A percentile compares a stretch with the other conserved stretches of the same genome.
Conservation (phyloP, 1,140 invertebrate species). For the Hyles vespertilio region DNA sequence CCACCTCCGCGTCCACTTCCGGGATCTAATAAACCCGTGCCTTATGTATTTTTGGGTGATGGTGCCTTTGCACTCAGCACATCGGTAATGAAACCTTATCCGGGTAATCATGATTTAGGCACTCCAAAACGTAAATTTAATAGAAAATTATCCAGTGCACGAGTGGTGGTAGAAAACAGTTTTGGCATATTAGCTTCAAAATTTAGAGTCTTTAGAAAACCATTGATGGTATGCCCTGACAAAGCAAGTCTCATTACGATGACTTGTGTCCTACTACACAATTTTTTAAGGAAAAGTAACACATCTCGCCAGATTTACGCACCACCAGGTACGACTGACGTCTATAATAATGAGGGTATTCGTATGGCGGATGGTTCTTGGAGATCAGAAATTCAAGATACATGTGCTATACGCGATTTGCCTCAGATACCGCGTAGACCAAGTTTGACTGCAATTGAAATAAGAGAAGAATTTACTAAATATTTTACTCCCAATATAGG, state of each 20-base stretch:
- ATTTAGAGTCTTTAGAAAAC: slow-evolving; percentile 18
- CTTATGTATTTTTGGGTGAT: no score
- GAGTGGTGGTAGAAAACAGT: slow-evolving; percentile 23
- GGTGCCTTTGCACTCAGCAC: no score
- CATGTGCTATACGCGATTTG: slow-evolving; percentile 4
- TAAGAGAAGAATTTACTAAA: slow-evolving; percentile 1
- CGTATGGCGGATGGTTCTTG: neutral
- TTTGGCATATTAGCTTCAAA: slow-evolving; percentile 18
- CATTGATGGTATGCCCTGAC: slow-evolving; percentile 6
- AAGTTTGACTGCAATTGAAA: slow-evolving; percentile 2
- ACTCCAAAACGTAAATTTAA: slow-evolving; percentile 21
- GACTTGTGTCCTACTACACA: slow-evolving; percentile 24
- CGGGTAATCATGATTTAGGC: slow-evolving; percentile 9
- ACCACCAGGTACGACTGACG: slow-evolving; percentile 27
- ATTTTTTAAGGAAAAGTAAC: slow-evolving; percentile 21
- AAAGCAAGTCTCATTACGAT: slow-evolving; percentile 13
- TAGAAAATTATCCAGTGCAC: slow-evolving; percentile 13
- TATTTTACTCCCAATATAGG: no score
- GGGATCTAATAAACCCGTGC: no score
- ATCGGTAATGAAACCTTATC: slow-evolving; percentile 1
- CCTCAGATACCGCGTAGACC: slow-evolving; percentile 6
- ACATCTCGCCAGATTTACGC: slow-evolving; percentile 16
- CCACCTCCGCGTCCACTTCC: no score
- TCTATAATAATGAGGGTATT: neutral
- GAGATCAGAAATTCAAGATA: neutral